phyloP scores from a whole-genome alignment of 2,113 vertebrate genomes.

The Alethe diademata region DNA sequence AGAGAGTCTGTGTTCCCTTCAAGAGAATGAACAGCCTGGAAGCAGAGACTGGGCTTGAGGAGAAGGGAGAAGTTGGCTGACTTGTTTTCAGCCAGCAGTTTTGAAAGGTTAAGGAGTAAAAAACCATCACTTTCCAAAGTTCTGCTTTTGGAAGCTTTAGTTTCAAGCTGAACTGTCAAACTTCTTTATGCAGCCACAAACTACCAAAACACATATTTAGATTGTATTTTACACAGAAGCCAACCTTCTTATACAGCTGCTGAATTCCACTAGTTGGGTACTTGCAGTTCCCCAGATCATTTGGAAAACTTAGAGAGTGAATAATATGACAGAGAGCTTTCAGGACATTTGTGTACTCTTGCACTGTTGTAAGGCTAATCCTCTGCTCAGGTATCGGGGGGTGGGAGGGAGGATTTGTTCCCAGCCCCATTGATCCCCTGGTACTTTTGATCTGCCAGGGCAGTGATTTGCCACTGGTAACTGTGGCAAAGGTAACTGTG shows the following conservation, averaged over 20 bases:
- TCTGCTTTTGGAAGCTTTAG: not conserved
- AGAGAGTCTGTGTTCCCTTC: not conserved
- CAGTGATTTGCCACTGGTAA: not conserved
- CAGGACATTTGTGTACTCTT: not conserved
- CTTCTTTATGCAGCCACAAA: not conserved
- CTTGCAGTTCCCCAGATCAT: not conserved
- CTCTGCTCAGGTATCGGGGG: not conserved
- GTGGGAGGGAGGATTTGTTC: not conserved
- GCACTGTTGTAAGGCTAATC: not conserved
- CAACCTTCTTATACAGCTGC: not conserved
- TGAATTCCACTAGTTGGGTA: not conserved
- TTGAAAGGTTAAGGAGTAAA: not conserved
- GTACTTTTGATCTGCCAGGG: conserved; percentile 41
- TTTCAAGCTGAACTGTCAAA: not conserved
- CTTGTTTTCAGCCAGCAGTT: not conserved
- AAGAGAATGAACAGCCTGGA: not conserved
- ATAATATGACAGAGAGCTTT: not conserved
- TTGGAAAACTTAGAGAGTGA: not conserved
- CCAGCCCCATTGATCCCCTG: not conserved
- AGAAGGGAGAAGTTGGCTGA: not conserved
- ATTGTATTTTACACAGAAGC: not conserved
- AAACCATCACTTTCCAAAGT: not conserved
- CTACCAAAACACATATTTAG: not conserved
- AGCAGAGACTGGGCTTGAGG: not conserved
- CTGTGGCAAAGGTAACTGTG: conserved; percentile 64